Conservation (phyloP, 2,888 invertebrate genomes). For the Dicyrtomina minuta region DNA sequence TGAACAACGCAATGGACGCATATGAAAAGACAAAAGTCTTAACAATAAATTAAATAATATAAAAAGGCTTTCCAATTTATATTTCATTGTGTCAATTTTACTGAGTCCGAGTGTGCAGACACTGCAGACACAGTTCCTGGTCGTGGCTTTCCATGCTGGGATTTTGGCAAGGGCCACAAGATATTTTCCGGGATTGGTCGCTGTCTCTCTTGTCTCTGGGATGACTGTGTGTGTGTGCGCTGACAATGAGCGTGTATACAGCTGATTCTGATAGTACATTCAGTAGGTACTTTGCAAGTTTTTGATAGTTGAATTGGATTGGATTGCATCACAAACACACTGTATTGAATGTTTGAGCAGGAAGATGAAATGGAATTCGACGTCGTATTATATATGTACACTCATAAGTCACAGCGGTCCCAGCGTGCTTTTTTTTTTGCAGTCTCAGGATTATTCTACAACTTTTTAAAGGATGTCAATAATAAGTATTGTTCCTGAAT, state of each 20-base stretch:
- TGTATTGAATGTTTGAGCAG: background rate
- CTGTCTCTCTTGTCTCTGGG: background rate
- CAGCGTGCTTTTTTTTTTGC: too few species aligned
- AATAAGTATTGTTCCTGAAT: too few species aligned
- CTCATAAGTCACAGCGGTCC: too few species aligned
- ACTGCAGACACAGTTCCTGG: constrained; percentile 17
- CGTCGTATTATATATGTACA: background rate
- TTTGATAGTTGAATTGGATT: too few species aligned
- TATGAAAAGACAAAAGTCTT: background rate
- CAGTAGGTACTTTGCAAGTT: too few species aligned
- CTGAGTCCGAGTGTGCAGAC: too few species aligned
- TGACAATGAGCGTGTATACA: too few species aligned
- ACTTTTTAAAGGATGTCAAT: too few species aligned
- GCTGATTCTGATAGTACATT: too few species aligned
- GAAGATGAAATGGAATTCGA: background rate
- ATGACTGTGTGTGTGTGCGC: background rate
- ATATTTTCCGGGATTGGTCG: constrained; percentile 10
- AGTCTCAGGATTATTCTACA: too few species aligned
- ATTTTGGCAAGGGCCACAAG: constrained; percentile 21
- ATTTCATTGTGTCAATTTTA: background rate
- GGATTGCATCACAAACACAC: too few species aligned
- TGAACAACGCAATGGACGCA: too few species aligned
- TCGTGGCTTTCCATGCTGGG: constrained; percentile 31
- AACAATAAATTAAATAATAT: background rate
- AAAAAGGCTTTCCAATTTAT: background rate